Evolutionary conservation across 2,113 vertebrate species (phyloP).

Genomic region (Amphilophus citrinellus): DNA sequence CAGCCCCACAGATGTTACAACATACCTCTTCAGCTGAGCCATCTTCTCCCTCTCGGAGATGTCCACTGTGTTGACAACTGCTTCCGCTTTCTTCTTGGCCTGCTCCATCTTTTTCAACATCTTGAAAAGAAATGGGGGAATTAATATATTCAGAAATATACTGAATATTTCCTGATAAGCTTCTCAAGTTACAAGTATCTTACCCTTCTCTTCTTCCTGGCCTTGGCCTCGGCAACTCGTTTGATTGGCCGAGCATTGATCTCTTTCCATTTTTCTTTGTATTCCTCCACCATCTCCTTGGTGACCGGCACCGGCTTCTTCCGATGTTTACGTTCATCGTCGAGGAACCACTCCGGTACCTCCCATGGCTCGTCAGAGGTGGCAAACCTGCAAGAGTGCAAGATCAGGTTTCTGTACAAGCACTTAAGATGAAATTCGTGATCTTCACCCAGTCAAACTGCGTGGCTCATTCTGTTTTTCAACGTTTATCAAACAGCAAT

Average conservation of each 20-base stretch:
- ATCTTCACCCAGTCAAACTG: neutral
- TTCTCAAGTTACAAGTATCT: constrained; percentile 20
- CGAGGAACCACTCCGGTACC: constrained; percentile 91
- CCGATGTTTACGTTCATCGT: constrained; percentile 91
- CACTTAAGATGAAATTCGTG: neutral
- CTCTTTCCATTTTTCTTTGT: constrained; percentile 91
- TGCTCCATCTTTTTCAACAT: constrained; percentile 96
- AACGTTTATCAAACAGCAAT: too few species aligned
- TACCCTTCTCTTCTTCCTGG: constrained; percentile 95
- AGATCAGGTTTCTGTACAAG: neutral
- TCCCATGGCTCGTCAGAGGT: constrained; percentile 88
- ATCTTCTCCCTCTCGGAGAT: constrained; percentile 95
- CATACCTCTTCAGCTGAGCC: constrained; percentile 91
- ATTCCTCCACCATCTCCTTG: constrained; percentile 90
- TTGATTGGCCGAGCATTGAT: constrained; percentile 96
- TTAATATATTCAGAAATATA: neutral
- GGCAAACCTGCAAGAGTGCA: constrained; percentile 81
- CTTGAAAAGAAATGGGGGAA: constrained; percentile 67
- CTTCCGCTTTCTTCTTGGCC: constrained; percentile 95
- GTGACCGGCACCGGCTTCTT: constrained; percentile 86
- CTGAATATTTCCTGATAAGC: neutral
- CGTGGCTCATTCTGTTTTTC: neutral
- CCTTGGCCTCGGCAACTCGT: constrained; percentile 95
- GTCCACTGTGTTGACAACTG: constrained; percentile 93
- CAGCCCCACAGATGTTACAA: neutral